Conservation (phyloP, 2,113 vertebrate genomes). For the Galemys pyrenaicus region DNA sequence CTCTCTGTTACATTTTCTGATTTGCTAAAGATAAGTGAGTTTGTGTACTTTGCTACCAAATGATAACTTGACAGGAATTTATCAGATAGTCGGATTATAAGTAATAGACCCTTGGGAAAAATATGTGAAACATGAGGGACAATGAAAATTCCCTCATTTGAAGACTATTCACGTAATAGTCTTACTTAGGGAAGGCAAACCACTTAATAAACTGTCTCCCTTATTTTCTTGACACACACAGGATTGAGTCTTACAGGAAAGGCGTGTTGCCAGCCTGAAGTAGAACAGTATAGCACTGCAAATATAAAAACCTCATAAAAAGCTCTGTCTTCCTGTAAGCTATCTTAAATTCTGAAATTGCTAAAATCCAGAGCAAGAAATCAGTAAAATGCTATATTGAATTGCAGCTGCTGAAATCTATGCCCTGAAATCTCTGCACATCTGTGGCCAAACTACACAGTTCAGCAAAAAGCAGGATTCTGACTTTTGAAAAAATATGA, state of each 20-base stretch:
- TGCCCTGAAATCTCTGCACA: not conserved
- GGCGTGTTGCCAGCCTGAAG: not conserved
- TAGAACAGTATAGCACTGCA: not conserved
- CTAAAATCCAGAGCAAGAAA: slow-evolving; percentile 48
- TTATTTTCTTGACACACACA: not conserved
- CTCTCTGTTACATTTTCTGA: not conserved
- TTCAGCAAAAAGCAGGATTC: slow-evolving; percentile 25
- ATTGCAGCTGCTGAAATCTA: slow-evolving; percentile 36
- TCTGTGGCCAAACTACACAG: not conserved
- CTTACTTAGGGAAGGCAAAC: not conserved
- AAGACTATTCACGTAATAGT: not conserved
- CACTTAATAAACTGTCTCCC: not conserved
- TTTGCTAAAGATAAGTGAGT: slow-evolving; percentile 28
- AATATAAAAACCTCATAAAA: slow-evolving; percentile 12
- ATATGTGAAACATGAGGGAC: not conserved
- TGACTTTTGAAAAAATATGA: slow-evolving; percentile 1
- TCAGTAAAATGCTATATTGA: slow-evolving; percentile 10
- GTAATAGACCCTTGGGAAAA: not conserved
- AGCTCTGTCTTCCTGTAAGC: not conserved
- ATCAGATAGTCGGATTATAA: not conserved
- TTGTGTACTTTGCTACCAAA: not conserved
- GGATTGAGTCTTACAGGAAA: not conserved
- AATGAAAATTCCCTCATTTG: not conserved
- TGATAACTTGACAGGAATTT: slow-evolving; percentile 15
- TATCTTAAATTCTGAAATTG: slow-evolving; percentile 44